A percentile compares a stretch with the other conserved stretches of the same genome.
phyloP scores from a whole-genome alignment of 2,113 vertebrate species.

The Phaethornis superciliosus region DNA sequence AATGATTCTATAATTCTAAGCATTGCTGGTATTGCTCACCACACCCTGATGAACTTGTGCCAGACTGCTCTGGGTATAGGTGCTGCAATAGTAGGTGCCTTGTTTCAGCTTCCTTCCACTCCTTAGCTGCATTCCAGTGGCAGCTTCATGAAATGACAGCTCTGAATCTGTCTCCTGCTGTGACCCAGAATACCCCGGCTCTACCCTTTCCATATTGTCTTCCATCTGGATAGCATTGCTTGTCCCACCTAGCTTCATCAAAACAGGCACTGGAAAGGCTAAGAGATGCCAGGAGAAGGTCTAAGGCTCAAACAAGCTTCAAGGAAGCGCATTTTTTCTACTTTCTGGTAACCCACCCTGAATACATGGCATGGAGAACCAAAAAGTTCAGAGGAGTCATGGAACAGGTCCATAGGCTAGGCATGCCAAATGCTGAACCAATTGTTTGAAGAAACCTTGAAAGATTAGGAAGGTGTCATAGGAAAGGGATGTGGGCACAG shows the following conservation, averaged over 20 bases:
- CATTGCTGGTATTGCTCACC: neutral
- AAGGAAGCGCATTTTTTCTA: neutral
- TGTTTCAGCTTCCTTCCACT: neutral
- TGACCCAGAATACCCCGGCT: neutral
- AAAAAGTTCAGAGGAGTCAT: neutral
- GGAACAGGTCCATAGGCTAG: fast-evolving
- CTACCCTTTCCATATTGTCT: neutral
- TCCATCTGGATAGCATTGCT: neutral
- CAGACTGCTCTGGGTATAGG: neutral
- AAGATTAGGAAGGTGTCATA: neutral
- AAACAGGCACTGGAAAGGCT: neutral
- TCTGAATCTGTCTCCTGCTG: neutral
- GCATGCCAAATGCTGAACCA: neutral
- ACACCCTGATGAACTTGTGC: neutral
- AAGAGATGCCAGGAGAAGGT: neutral
- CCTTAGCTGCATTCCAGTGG: neutral
- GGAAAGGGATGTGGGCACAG: neutral
- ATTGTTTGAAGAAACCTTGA: neutral
- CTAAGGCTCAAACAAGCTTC: neutral
- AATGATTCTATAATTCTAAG: neutral
- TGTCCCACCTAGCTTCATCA: neutral
- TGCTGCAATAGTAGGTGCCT: neutral
- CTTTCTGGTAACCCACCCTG: neutral
- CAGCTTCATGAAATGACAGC: neutral
- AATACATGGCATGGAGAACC: neutral